Conservation (phyloP, 2,797 vertebrate species). For the Pygocentrus nattereri region DNA sequence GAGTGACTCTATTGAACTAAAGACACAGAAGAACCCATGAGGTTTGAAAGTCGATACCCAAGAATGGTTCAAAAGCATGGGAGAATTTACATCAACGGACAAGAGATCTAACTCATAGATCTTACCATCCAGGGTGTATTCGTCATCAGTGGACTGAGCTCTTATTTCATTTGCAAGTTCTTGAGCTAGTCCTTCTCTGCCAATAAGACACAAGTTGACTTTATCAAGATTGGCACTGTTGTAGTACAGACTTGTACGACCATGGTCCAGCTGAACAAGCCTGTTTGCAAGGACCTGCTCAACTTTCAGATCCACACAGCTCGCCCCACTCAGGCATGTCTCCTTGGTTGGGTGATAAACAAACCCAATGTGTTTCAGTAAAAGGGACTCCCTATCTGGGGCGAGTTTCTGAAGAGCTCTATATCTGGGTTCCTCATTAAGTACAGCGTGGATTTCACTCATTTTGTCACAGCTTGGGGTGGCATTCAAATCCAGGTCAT, state of each 20-base stretch:
- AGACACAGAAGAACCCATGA: conserved; percentile 97
- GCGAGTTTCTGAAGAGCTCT: conserved; percentile 98
- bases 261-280: conserved; percentile 91
- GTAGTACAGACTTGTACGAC: conserved; percentile 91
- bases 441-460: conserved; percentile 96
- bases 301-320: conserved; percentile 97
- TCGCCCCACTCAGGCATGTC: conserved; percentile 96
- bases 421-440: conserved; percentile 97
- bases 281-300: conserved; percentile 94
- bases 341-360: conserved; percentile 99
- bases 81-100: conserved; percentile 93
- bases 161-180: conserved; percentile 97
- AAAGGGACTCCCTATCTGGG: conserved; percentile 95
- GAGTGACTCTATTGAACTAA: conserved; percentile 96
- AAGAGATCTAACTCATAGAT: conserved; percentile 98
- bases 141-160: conserved; percentile 97
- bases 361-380: conserved; percentile 99
- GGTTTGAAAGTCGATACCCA: conserved; percentile 95
- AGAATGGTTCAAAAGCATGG: conserved; percentile 91
- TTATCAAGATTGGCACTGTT: conserved; percentile 96
- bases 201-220: conserved; percentile 96
- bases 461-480: conserved; percentile 99
- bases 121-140: conserved; percentile 98
- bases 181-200: conserved; percentile 95
- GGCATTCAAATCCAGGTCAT: conserved; percentile 98